Conservation (phyloP, 2,797 vertebrate genomes). For the Chlorospingus flavigularis region DNA sequence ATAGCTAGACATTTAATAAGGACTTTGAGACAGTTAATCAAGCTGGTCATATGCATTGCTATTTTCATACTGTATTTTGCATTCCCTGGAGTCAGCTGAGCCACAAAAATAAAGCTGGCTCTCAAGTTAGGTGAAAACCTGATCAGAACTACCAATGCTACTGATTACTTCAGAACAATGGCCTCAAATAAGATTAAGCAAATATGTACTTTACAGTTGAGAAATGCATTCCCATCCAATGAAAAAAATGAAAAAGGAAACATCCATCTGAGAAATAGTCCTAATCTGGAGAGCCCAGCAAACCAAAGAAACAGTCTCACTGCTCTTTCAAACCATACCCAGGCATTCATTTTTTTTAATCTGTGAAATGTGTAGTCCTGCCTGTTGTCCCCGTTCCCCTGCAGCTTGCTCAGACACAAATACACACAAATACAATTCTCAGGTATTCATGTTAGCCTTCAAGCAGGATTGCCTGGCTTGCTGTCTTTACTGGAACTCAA, state of each 20-base stretch:
- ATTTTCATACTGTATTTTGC: not conserved
- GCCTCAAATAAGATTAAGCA: not conserved
- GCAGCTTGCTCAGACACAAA: not conserved
- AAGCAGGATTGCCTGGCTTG: not conserved
- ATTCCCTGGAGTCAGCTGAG: not conserved
- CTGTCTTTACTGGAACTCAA: not conserved
- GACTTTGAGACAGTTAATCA: not conserved
- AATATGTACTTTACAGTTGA: not conserved
- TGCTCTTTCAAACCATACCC: not conserved
- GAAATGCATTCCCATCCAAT: not conserved
- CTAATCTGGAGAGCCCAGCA: not conserved
- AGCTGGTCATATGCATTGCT: not conserved
- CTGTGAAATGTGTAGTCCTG: not conserved
- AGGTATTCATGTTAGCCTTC: not conserved
- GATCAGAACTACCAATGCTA: not conserved
- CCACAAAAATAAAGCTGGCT: not conserved
- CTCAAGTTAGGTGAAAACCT: not conserved
- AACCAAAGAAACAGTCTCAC: not conserved
- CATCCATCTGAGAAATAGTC: not conserved
- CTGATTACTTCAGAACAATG: not conserved
- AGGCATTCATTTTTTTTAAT: not conserved
- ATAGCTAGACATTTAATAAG: not conserved
- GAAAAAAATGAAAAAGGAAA: not conserved
- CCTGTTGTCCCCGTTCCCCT: not conserved
- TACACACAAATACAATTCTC: not conserved